These are phyloP conservation scores for Pandemis cinnamomeana DNA, from an alignment of 2,888 invertebrate species.

Conservation along the genomic window DNA sequence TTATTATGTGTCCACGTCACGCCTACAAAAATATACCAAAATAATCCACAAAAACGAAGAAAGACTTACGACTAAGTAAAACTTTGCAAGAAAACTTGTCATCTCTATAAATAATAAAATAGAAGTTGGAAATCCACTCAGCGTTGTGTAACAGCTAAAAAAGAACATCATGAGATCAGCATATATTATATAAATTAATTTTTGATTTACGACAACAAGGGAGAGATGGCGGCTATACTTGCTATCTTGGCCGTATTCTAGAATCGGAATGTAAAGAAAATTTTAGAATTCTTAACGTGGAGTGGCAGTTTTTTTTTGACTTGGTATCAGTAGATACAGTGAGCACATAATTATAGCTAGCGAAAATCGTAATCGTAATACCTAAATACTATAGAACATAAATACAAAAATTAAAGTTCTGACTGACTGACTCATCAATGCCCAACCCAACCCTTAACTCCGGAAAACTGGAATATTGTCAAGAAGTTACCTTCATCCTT, in stretches of 20 bases:
- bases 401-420: no score
- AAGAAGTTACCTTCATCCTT: no score
- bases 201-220: constrained; percentile 49
- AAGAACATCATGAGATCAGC: constrained; percentile 46
- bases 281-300: no score
- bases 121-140: constrained; percentile 44
- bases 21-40: neutral
- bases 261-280: constrained; percentile 7
- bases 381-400: no score
- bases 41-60: neutral
- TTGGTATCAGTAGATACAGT: no score
- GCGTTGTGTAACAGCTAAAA: constrained; percentile 46
- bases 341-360: no score
- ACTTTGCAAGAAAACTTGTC: neutral
- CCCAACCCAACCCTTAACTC: no score
- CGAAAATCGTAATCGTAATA: no score
- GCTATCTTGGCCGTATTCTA: constrained; percentile 23
- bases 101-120: constrained; percentile 27
- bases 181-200: constrained; percentile 51
- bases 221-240: constrained; percentile 15
- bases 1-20: neutral
- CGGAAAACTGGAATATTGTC: no score
- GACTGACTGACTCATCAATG: no score
- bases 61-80: neutral
- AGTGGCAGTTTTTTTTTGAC: no score